phyloP scores from a whole-genome alignment of 2,113 vertebrate species.

The Ceuthmochares aereus region DNA sequence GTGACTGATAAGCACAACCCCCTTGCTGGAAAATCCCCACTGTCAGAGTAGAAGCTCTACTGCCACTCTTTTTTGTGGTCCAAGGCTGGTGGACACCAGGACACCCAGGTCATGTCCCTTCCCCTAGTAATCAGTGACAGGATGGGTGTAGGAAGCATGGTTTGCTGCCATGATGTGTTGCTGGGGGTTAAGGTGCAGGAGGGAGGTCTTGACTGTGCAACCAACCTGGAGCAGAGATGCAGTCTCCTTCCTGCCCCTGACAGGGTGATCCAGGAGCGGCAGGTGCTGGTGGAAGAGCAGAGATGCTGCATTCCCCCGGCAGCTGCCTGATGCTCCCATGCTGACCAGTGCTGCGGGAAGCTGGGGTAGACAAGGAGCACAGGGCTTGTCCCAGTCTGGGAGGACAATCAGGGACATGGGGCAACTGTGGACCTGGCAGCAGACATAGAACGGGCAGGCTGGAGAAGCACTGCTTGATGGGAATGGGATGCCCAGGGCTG shows the following conservation, averaged over 20 bases:
- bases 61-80: neutral
- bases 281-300: neutral
- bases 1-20: neutral
- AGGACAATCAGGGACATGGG: too few species aligned
- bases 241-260: too few species aligned
- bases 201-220: neutral
- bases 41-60: neutral
- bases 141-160: neutral
- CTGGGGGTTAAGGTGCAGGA: neutral
- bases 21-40: neutral
- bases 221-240: accelerated
- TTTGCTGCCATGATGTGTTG: neutral
- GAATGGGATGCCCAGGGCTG: neutral
- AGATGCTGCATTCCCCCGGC: accelerated
- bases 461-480: neutral
- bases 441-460: neutral
- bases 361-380: accelerated
- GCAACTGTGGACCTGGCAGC: neutral
- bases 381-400: accelerated
- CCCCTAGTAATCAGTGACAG: accelerated
- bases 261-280: neutral
- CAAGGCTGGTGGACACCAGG: neutral
- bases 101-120: neutral
- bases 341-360: neutral
- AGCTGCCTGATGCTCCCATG: neutral